Percentiles rank a stretch among this genome's conserved stretches.
Evolutionary conservation across 1,140 invertebrate genomes (phyloP).

Genomic region (Teleopsis dalmanni): DNA sequence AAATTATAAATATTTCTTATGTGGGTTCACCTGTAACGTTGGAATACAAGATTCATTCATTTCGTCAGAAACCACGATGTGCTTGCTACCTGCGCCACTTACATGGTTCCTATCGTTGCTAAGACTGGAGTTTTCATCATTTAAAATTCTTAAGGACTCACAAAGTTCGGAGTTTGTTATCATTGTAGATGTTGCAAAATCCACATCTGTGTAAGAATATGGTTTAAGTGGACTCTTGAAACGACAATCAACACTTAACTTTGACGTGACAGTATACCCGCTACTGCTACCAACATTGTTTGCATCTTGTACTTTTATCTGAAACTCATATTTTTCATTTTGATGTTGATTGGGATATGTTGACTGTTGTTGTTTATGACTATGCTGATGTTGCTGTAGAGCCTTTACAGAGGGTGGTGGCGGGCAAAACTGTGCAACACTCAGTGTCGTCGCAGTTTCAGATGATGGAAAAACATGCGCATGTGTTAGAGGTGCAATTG

Average conservation of each 20-base stretch:
- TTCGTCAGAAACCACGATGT: conserved; percentile 28
- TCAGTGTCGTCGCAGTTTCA: too few relatives aligned
- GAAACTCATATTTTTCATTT: too few relatives aligned
- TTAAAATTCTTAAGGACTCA: conserved; percentile 41
- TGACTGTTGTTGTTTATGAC: conserved; percentile 7
- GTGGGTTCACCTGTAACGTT: conserved; percentile 30
- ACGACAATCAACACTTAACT: too few relatives aligned
- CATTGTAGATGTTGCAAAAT: conserved; percentile 23
- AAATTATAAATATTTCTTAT: neutral
- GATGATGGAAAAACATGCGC: conserved; percentile 5
- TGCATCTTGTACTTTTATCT: too few relatives aligned
- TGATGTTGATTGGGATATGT: conserved; percentile 16
- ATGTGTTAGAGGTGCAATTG: conserved; percentile 1
- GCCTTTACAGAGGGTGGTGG: conserved; percentile 9
- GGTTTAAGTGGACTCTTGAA: too few relatives aligned
- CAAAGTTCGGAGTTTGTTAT: conserved; percentile 37
- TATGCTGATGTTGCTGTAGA: conserved; percentile 10
- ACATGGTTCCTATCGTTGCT: too few relatives aligned
- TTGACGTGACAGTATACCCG: too few relatives aligned
- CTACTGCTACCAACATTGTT: too few relatives aligned
- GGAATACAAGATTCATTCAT: conserved; percentile 37
- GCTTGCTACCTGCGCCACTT: conserved; percentile 22
- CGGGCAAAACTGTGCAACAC: conserved; percentile 21
- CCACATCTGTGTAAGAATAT: too few relatives aligned
- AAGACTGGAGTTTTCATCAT: conserved; percentile 40